Percentiles rank a stretch among this genome's conserved stretches.
Evolutionary conservation across 2,888 invertebrate species (phyloP).

Genomic region (Lacanobia wlatinum): DNA sequence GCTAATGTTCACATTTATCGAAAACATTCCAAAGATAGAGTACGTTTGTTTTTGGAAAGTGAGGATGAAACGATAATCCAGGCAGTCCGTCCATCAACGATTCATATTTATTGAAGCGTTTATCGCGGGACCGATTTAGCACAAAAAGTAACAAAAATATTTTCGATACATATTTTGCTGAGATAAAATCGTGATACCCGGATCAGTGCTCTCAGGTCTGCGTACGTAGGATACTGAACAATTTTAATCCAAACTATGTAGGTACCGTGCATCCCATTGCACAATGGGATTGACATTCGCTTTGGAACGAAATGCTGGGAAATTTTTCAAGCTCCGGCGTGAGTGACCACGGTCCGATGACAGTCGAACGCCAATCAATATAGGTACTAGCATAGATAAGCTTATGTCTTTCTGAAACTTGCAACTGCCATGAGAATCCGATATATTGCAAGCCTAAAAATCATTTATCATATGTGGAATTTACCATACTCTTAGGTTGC

Average conservation of each 20-base stretch:
- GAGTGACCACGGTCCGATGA: slow-evolving; percentile 27
- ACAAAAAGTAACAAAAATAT: slow-evolving; percentile 53
- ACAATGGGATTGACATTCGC: slow-evolving; percentile 56
- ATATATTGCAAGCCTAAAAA: background rate
- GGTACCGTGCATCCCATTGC: slow-evolving; percentile 37
- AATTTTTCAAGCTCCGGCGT: slow-evolving; percentile 35
- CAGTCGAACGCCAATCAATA: slow-evolving; percentile 46
- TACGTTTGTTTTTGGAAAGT: slow-evolving; percentile 39
- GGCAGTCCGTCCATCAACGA: slow-evolving; percentile 50
- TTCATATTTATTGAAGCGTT: slow-evolving; percentile 61
- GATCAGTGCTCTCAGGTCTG: slow-evolving; percentile 41
- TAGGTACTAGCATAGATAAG: slow-evolving; percentile 8
- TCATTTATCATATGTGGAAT: background rate
- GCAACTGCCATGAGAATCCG: slow-evolving; percentile 9
- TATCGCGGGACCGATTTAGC: slow-evolving; percentile 47
- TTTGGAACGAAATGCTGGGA: slow-evolving; percentile 48
- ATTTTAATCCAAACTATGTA: slow-evolving; percentile 55
- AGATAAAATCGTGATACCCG: slow-evolving; percentile 51
- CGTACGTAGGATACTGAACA: slow-evolving; percentile 37
- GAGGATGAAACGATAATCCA: slow-evolving; percentile 54
- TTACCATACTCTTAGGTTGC: background rate
- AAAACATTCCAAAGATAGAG: slow-evolving; percentile 34
- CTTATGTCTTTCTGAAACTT: slow-evolving; percentile 13
- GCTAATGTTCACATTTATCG: slow-evolving; percentile 40
- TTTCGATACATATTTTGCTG: slow-evolving; percentile 33